phyloP scores from a whole-genome alignment of 2,888 invertebrate species.

The Pristionchus entomophagus region DNA sequence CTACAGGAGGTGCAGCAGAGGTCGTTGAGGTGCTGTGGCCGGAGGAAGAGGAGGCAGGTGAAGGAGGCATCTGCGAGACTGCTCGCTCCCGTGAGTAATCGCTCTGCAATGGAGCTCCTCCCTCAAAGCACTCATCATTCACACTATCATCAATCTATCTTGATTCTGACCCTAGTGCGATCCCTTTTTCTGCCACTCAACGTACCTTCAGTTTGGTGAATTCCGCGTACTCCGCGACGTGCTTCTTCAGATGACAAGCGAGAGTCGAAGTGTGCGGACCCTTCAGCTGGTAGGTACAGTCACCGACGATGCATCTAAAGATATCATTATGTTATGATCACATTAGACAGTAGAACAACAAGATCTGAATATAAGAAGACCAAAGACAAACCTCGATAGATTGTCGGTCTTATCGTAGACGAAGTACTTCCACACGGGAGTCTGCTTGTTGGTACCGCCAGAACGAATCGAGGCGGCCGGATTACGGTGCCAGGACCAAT shows the following conservation, averaged over 20 bases:
- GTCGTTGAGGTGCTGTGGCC: neutral
- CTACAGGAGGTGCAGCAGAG: neutral
- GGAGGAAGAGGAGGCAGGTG: slow-evolving; percentile 47
- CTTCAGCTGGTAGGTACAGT: slow-evolving; percentile 74
- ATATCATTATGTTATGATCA: neutral
- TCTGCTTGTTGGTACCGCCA: slow-evolving; percentile 75
- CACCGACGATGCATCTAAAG: slow-evolving; percentile 73
- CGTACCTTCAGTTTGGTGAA: slow-evolving; percentile 73
- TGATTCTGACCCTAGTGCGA: no score
- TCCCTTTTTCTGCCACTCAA: neutral
- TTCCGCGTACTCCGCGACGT: slow-evolving; percentile 71
- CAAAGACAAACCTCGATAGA: slow-evolving; percentile 62
- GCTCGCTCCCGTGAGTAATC: slow-evolving; percentile 61
- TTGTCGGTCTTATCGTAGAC: slow-evolving; percentile 75
- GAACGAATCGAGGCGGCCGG: slow-evolving; percentile 74
- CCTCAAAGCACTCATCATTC: neutral
- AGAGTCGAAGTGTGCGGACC: slow-evolving; percentile 74
- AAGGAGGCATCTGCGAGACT: slow-evolving; percentile 43
- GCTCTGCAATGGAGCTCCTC: slow-evolving; percentile 55
- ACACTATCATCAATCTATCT: no score
- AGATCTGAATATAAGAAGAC: neutral
- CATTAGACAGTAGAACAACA: neutral
- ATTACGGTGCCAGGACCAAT: slow-evolving; percentile 75
- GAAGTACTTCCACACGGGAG: slow-evolving; percentile 76
- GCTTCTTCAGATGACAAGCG: slow-evolving; percentile 75